Conservation (phyloP, 37 sponge, comb jelly and placozoan genomes). For the Cliona cf. orientalis region DNA sequence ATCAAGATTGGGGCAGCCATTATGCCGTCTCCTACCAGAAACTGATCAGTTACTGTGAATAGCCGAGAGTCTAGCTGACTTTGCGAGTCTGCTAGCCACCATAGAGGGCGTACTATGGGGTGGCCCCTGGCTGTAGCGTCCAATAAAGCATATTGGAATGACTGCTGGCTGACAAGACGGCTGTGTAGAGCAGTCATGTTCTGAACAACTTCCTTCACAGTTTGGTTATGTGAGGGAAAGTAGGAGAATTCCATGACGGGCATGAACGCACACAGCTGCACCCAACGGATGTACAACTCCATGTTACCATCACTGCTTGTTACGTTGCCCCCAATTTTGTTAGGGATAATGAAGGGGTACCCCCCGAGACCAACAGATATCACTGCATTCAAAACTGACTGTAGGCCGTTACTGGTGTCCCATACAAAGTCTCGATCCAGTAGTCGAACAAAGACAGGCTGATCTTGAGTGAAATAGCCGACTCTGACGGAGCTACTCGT, state of each 20-base stretch:
- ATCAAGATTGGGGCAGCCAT: slow-evolving; percentile 78
- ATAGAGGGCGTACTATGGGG: slow-evolving; percentile 90
- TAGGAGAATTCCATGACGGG: slow-evolving; percentile 89
- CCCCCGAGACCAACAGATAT: slow-evolving; percentile 81
- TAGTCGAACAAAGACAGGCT: slow-evolving; percentile 62
- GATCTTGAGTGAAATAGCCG: slow-evolving; percentile 77
- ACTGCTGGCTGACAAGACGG: neutral
- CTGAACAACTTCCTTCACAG: slow-evolving; percentile 18
- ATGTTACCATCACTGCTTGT: neutral
- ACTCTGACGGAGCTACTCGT: slow-evolving; percentile 50
- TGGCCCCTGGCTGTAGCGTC: slow-evolving; percentile 21
- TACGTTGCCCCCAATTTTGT: slow-evolving; percentile 71
- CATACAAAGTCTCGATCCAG: slow-evolving; percentile 58
- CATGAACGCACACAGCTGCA: slow-evolving; percentile 75
- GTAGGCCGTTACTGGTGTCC: slow-evolving; percentile 75
- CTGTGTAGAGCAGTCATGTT: slow-evolving; percentile 46
- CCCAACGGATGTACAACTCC: slow-evolving; percentile 85
- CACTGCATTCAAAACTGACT: slow-evolving; percentile 70
- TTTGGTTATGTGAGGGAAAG: slow-evolving; percentile 62
- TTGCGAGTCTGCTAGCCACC: slow-evolving; percentile 64
- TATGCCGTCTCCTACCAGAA: slow-evolving; percentile 79
- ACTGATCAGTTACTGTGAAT: slow-evolving; percentile 59
- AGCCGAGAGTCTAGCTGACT: slow-evolving; percentile 39
- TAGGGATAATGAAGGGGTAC: slow-evolving; percentile 84
- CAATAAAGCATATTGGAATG: slow-evolving; percentile 17